Evolutionary conservation across 2,797 vertebrate genomes (phyloP).

Genomic region (Heteromormyrus szaboi): DNA sequence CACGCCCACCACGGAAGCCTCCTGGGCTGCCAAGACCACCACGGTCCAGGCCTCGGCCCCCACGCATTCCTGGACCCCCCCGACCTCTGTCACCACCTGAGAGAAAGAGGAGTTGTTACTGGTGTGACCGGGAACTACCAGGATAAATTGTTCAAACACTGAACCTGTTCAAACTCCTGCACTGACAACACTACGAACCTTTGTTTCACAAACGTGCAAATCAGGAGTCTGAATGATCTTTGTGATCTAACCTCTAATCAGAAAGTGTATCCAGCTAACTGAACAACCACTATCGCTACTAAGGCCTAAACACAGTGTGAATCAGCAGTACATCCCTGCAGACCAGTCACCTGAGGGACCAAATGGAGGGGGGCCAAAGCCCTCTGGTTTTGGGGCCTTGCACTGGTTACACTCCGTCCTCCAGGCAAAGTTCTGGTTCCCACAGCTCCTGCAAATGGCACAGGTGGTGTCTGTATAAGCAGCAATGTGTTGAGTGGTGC

Average conservation of each 20-base stretch:
- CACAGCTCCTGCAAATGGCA: slow-evolving; percentile 65
- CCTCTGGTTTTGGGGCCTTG: slow-evolving; percentile 94
- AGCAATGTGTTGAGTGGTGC: neutral
- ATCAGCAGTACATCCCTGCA: neutral
- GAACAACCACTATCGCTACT: neutral
- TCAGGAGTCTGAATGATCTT: neutral
- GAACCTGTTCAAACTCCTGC: neutral
- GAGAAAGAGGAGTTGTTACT: neutral
- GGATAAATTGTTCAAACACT: neutral
- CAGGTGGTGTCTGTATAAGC: neutral
- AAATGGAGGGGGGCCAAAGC: slow-evolving; percentile 81
- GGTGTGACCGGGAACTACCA: neutral
- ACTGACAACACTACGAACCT: neutral
- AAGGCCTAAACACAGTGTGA: neutral
- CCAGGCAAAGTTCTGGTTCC: slow-evolving; percentile 98
- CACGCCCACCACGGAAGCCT: slow-evolving; percentile 85
- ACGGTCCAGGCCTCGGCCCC: slow-evolving; percentile 84
- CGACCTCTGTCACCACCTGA: slow-evolving; percentile 77
- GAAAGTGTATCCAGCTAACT: neutral
- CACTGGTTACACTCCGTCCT: slow-evolving; percentile 98
- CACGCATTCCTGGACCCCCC: slow-evolving; percentile 86
- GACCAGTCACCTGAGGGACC: slow-evolving; percentile 70
- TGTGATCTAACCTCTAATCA: neutral
- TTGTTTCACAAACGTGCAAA: neutral
- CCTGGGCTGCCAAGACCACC: slow-evolving; percentile 70